Evolutionary conservation across 2,888 invertebrate species (phyloP).

Genomic region (Lissocephala sabroskyi): DNA sequence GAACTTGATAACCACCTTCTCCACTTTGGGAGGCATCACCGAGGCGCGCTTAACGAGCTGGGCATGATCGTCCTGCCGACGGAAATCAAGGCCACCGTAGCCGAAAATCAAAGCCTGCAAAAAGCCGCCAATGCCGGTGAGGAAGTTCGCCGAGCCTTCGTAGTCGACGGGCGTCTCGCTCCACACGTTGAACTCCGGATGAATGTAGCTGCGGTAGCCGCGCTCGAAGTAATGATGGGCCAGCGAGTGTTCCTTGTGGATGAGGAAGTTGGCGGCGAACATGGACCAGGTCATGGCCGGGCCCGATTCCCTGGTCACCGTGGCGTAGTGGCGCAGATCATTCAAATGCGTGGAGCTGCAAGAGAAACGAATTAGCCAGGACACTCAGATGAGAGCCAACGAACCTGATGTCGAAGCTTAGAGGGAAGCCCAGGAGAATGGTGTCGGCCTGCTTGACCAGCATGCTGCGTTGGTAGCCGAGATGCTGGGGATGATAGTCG

Average conservation of each 20-base stretch:
- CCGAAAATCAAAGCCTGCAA: conserved; percentile 76
- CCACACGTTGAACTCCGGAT: conserved; percentile 78
- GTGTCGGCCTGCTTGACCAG: conserved; percentile 77
- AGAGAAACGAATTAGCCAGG: no score
- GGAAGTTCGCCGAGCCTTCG: conserved; percentile 76
- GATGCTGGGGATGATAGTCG: conserved; percentile 77
- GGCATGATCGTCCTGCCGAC: conserved; percentile 46
- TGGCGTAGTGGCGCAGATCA: conserved; percentile 75
- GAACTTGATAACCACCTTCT: conserved; percentile 24
- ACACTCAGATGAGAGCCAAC: neutral
- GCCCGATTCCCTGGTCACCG: conserved; percentile 74
- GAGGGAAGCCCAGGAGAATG: conserved; percentile 75
- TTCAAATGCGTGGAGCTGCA: conserved; percentile 71
- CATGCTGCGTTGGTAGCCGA: conserved; percentile 73
- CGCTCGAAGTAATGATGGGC: conserved; percentile 74
- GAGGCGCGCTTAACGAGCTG: conserved; percentile 11
- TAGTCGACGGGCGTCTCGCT: conserved; percentile 74
- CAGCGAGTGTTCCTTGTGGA: conserved; percentile 69
- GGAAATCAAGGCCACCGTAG: conserved; percentile 75
- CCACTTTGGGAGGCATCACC: conserved; percentile 28
- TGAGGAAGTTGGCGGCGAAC: conserved; percentile 76
- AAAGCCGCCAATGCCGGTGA: conserved; percentile 78
- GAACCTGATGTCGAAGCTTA: conserved; percentile 75
- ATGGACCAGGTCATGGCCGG: conserved; percentile 80
- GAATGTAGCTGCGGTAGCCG: conserved; percentile 74